These are phyloP conservation scores for Apistogramma diplotaenia DNA, from an alignment of 2,113 vertebrate genomes.

Conservation along the genomic window DNA sequence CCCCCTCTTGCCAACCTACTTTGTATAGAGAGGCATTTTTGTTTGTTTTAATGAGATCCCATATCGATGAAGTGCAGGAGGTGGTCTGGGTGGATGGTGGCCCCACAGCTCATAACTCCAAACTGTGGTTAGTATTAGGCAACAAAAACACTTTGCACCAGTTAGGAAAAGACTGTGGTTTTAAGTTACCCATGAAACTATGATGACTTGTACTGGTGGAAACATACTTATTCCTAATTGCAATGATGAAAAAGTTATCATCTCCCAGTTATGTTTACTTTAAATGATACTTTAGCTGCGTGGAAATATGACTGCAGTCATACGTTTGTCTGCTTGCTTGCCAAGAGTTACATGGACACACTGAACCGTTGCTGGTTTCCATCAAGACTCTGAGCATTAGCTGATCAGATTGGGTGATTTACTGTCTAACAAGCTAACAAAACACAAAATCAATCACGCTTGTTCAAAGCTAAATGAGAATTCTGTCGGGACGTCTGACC, in stretches of 20 bases:
- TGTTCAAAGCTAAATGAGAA: not conserved
- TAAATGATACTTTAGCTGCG: not conserved
- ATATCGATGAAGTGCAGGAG: not conserved
- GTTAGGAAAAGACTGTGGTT: not conserved
- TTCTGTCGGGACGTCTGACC: not conserved
- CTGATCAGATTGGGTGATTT: not conserved
- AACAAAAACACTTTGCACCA: not conserved
- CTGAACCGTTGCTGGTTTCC: not conserved
- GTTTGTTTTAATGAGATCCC: not conserved
- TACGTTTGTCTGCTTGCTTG: not conserved
- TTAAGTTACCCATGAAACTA: not conserved
- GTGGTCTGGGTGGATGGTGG: not conserved
- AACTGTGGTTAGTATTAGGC: not conserved
- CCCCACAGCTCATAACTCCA: not conserved
- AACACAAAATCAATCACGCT: constrained; percentile 9
- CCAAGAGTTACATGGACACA: not conserved
- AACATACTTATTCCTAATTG: too few relatives aligned
- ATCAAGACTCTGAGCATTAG: not conserved
- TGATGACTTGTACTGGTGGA: not conserved
- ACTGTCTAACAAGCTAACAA: not conserved
- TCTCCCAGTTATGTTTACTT: not conserved
- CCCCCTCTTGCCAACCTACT: too few relatives aligned
- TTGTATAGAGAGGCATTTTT: not conserved
- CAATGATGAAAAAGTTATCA: not conserved
- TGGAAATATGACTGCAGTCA: not conserved